Conservation (phyloP, 2,888 invertebrate species). For the Quadroppia sp. region DNA sequence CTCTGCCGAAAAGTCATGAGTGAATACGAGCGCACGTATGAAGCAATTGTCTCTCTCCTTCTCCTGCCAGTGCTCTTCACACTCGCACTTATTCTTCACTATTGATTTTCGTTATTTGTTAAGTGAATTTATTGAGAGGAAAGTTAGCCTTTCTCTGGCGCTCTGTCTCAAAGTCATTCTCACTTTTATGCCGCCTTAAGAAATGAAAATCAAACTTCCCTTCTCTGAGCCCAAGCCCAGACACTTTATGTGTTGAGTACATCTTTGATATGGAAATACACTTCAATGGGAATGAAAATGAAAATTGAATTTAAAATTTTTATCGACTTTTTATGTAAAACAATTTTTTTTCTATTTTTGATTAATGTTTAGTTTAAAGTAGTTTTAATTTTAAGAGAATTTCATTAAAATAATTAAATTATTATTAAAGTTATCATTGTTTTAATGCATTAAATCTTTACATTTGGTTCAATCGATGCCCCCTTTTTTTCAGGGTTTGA, state of each 20-base stretch:
- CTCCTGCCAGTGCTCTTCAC: not conserved
- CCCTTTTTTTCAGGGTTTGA: not conserved
- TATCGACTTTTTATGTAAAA: not conserved
- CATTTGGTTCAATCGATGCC: not conserved
- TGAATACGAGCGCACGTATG: constrained; percentile 8
- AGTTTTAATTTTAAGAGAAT: not conserved
- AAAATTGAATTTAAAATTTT: constrained; percentile 2
- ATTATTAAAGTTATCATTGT: not conserved
- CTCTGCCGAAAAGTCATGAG: not conserved
- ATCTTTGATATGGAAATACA: constrained; percentile 26
- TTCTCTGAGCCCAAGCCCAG: not conserved
- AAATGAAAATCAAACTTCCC: not conserved
- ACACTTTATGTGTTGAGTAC: not conserved
- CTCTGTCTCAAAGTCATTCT: constrained; percentile 7
- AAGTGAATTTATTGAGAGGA: constrained; percentile 35
- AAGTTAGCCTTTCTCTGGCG: constrained; percentile 26
- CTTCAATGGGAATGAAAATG: not conserved
- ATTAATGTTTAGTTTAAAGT: not conserved
- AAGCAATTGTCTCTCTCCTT: not conserved
- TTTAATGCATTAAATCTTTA: not conserved
- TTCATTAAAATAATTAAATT: not conserved
- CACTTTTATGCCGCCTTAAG: constrained; percentile 28
- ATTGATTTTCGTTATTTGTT: constrained; percentile 36
- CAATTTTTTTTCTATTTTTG: not conserved
- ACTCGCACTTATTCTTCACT: constrained; percentile 15